Evolutionary conservation across 2,113 vertebrate genomes (phyloP), one percentile per base, ranked within the genome.

Genomic region (Pleuronectes platessa): DNA sequence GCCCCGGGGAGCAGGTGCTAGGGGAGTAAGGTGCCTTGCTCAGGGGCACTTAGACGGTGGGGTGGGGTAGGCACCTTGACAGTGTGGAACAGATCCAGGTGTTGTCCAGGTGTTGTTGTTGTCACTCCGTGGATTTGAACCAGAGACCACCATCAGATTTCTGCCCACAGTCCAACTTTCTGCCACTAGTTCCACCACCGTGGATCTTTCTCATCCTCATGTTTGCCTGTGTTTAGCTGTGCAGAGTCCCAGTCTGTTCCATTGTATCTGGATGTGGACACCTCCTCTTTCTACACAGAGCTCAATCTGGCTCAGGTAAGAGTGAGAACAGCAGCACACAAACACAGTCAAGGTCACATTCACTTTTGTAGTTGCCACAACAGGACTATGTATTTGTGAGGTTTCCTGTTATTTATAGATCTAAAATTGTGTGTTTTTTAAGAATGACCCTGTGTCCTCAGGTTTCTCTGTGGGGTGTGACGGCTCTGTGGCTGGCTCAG

Each of bases 211-310:
- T 74, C 14, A 77, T 24, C 18, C 3, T 5, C 1, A 1, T 62
- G n/a, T 76, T 56, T 62, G 17, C 53, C 73, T 84, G 11, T 78
- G 8, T 76, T n/a, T 71, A 95, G 94, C 68, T 95, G 94, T 91
- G 89, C 90, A 13, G 93, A 94, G 82, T 91, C 93, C 0, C 92
- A 95, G 83, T 90, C 89, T 5, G 84, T 93, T 26, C 90, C 93
- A 0, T 82, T 95, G 37, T 92, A 94, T 82, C 86, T 95, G 90
- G 94, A 95, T 18, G 94, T 95, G 45, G 87, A 95, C 84, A 95
- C 94, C 0, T 94, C 94, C 0, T 93, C 93, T 2, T 95, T 95
- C 79, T 95, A 93, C 87, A 88, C 87, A 2, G 93, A 95, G 66
- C 92, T 95, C 73, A 92, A 80, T 26, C 81, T 93, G 84, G 93